phyloP scores from a whole-genome alignment of 1,140 invertebrate genomes.

The Zaprionus ghesquierei region DNA sequence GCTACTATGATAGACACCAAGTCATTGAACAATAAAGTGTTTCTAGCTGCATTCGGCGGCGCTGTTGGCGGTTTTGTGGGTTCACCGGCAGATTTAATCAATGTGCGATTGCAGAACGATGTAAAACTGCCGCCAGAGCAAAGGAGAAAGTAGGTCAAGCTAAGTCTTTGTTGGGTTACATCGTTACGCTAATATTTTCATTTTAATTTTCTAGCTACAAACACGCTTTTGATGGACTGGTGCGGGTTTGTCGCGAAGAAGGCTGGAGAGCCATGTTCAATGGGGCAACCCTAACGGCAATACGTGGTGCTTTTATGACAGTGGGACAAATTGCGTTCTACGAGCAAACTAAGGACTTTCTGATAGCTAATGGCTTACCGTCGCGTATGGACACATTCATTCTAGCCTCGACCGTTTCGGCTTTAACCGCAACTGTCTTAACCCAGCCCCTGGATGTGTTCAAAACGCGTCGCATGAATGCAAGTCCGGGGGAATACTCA shows the following conservation, averaged over 20 bases:
- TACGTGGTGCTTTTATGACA: slow-evolving; percentile 95
- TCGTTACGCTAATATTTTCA: not conserved
- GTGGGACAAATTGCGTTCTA: slow-evolving; percentile 98
- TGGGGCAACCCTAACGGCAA: slow-evolving; percentile 94
- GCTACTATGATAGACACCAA: slow-evolving; percentile 34
- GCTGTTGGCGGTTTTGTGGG: slow-evolving; percentile 46
- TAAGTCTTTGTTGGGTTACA: slow-evolving; percentile 83
- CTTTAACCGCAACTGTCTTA: slow-evolving; percentile 95
- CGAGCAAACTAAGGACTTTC: slow-evolving; percentile 86
- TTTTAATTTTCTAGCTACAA: slow-evolving; percentile 96
- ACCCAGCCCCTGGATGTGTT: slow-evolving; percentile 98
- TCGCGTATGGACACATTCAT: slow-evolving; percentile 53
- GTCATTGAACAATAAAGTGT: slow-evolving; percentile 38
- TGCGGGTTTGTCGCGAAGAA: slow-evolving; percentile 91
- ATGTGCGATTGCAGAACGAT: slow-evolving; percentile 65
- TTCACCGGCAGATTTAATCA: slow-evolving; percentile 58
- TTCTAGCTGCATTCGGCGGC: slow-evolving; percentile 30
- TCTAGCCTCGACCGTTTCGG: slow-evolving; percentile 83
- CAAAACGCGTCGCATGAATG: slow-evolving; percentile 99
- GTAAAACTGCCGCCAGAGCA: slow-evolving; percentile 42
- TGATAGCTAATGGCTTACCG: slow-evolving; percentile 28
- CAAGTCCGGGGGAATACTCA: slow-evolving; percentile 94
- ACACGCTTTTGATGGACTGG: slow-evolving; percentile 96
- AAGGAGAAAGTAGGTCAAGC: slow-evolving; percentile 88
- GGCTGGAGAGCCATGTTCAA: slow-evolving; percentile 91